Evolutionary conservation across 1,140 invertebrate species (phyloP), one percentile per base, ranked within the genome.

Genomic region (Vollenhovia emeryi): DNA sequence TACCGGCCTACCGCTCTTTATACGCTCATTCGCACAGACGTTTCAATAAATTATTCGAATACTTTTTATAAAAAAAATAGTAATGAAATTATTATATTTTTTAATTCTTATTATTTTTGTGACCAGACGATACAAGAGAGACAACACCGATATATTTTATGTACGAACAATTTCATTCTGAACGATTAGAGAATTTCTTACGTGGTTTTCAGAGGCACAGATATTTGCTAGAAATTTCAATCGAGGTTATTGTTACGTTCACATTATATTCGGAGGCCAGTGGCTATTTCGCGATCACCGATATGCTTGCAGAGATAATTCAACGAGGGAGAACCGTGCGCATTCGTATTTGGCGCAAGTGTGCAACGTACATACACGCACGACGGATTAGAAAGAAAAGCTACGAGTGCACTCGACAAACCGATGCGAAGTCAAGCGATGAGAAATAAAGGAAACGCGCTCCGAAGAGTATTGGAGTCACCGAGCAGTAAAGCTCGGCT

Each of bases 321-420:
- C 24, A 55, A 66, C 13, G 24, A 33, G 40, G 18, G 15, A 27
- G 11, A 69, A 69, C 30, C 30, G n/a, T 60, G 36, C 36, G 45
- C 18, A 36, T 50, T 78, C 43, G 27, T 33, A 30, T 68, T 76
- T n/a, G 3, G 18, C 40, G 59, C 27, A 30, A 86, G 13, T 30
- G 18, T 24, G 21, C 33, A 48, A 45, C 52, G 55, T 43, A 30
- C 24, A n/a, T 36, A 36, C 6, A 40, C 30, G 69, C 45, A 60
- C 33, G 71, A 68, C 52, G 18, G 57, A 84, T 78, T 60, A 71
- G 52, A 85, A 86, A 74, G 66, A 75, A 76, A 64, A 48, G 40
- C 36, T 18, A 24, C 45, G 33, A 66, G 40, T 60, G 36, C 57
- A 60, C 55, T 83, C 80, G 80, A 83, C 69, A 50, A 83, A 83